Conservation (phyloP, 2,113 vertebrate species). For the Balaeniceps rex region DNA sequence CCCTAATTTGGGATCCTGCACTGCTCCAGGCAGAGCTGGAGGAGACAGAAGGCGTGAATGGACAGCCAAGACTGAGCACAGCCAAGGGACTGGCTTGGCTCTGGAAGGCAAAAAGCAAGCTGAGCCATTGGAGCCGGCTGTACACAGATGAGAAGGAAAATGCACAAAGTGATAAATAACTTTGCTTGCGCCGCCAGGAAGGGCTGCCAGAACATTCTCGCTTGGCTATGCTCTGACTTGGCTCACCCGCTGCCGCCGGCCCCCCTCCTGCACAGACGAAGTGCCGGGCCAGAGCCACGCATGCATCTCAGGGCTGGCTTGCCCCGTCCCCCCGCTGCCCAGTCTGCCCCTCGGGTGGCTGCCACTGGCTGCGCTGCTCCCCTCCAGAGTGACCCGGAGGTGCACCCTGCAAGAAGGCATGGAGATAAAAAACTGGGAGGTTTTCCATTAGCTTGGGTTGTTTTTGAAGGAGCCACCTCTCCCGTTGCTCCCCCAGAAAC, state of each 20-base stretch:
- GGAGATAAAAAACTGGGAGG: neutral
- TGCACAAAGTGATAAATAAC: slow-evolving; percentile 74
- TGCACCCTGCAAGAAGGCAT: neutral
- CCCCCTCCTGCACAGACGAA: slow-evolving; percentile 41
- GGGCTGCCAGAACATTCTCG: slow-evolving; percentile 67
- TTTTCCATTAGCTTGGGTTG: neutral
- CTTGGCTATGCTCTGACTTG: slow-evolving; percentile 65
- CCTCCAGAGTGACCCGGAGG: neutral
- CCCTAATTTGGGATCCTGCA: neutral
- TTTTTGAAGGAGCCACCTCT: neutral
- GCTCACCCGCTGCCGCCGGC: neutral
- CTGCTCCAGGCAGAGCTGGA: slow-evolving; percentile 61
- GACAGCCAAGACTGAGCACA: slow-evolving; percentile 61
- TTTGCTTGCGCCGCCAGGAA: slow-evolving; percentile 59
- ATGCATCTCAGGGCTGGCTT: neutral
- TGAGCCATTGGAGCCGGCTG: slow-evolving; percentile 71
- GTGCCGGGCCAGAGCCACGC: slow-evolving; percentile 32
- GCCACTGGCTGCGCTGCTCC: fast-evolving
- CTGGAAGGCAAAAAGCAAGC: slow-evolving; percentile 65
- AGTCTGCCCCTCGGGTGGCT: neutral
- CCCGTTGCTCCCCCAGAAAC: neutral
- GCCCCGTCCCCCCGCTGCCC: neutral
- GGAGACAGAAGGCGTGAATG: slow-evolving; percentile 72
- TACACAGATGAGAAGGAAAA: slow-evolving; percentile 73
- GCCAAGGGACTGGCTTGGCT: slow-evolving; percentile 67